phyloP scores from a whole-genome alignment of 2,113 vertebrate species.

The Ranitomeya imitator region DNA sequence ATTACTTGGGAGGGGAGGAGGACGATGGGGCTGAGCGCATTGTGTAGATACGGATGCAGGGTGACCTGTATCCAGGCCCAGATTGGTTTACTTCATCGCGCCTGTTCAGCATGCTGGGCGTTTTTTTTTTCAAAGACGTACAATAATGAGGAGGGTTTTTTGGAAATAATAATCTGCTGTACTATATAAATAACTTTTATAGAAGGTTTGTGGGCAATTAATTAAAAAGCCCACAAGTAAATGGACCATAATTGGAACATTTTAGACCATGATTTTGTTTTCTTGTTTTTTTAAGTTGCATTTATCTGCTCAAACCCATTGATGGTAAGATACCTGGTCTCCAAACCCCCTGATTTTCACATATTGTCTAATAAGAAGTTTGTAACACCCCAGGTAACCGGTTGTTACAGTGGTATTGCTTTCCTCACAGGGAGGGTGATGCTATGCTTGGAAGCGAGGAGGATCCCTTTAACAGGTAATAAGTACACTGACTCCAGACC shows the following conservation, averaged over 20 bases:
- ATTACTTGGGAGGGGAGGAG: conserved; percentile 23
- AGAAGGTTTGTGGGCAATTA: neutral
- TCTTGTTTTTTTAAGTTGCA: neutral
- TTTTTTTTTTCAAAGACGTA: neutral
- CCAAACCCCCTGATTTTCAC: neutral
- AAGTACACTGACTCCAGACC: no score
- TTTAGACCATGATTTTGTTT: neutral
- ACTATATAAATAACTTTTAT: neutral
- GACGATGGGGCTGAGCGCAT: neutral
- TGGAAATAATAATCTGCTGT: neutral
- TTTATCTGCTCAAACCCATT: neutral
- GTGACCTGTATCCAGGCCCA: neutral
- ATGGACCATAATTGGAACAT: neutral
- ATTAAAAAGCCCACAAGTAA: neutral
- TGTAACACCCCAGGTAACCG: no score
- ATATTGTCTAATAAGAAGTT: no score
- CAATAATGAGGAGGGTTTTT: neutral
- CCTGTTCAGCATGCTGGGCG: neutral
- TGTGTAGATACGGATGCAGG: neutral
- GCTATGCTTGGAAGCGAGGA: no score
- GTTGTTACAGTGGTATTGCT: no score
- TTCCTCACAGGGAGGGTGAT: no score
- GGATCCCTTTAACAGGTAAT: no score
- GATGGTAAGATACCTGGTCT: neutral
- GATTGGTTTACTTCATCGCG: neutral